Conservation (phyloP, 2,113 vertebrate genomes). For the Muscicapa adusta region DNA sequence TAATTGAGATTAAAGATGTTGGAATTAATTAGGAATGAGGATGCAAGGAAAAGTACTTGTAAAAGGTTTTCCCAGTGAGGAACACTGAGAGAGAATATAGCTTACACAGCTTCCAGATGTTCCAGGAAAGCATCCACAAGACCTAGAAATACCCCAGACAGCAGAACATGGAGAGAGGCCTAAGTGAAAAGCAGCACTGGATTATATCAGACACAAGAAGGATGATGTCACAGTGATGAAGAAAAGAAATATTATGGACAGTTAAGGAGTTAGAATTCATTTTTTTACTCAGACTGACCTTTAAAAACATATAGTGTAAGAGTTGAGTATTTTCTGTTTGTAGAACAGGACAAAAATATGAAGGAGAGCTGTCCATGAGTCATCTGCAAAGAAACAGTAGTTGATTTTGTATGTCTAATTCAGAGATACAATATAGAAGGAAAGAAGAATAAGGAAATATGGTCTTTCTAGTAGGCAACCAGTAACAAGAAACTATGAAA, state of each 20-base stretch:
- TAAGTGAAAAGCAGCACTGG: neutral
- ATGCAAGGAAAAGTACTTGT: neutral
- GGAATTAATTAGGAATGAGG: neutral
- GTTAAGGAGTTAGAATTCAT: neutral
- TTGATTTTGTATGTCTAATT: neutral
- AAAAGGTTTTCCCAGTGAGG: neutral
- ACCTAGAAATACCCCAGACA: neutral
- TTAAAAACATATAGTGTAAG: neutral
- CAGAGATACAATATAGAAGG: neutral
- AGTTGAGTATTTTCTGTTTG: neutral
- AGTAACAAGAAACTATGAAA: neutral
- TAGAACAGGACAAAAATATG: neutral
- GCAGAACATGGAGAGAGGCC: neutral
- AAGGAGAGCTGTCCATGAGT: neutral
- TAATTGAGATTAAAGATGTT: neutral
- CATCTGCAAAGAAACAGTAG: neutral
- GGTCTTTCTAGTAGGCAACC: neutral
- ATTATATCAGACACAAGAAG: neutral
- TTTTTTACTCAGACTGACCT: neutral
- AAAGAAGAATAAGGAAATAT: neutral
- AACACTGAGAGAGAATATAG: neutral
- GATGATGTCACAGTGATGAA: neutral
- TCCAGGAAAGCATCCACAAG: neutral
- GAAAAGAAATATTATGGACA: neutral
- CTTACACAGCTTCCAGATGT: neutral